Evolutionary conservation across 2,113 vertebrate genomes (phyloP), one percentile per base, ranked within the genome.

Genomic region (Nothocercus julius): DNA sequence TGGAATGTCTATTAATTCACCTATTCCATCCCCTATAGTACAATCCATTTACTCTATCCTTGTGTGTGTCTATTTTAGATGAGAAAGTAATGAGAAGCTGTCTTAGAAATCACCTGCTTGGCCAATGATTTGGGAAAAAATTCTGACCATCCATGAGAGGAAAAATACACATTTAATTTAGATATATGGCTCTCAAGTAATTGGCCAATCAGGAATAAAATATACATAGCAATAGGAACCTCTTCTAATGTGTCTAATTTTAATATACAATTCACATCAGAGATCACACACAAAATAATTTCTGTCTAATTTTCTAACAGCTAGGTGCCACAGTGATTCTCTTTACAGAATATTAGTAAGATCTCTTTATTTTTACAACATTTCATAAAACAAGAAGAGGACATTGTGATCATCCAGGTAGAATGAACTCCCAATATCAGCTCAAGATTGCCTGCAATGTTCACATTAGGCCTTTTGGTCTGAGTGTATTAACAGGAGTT

Each of bases 1-100:
- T 85, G 14, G 82, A 92, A 66, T 89, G 19, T 53, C 85, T 66
- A 78, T 83, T 94, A 94, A 90, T 96, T 83, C 64, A 95, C 24
- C 32, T 86, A 9, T 85, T 77, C 75, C 5, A 45, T 54, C 24
- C 10, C 8, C 27, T 82, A 47, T 18, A 38, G 44, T 51, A 73
- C 67, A 93, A 54, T 85, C 86, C 84, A 92, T 72, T 72, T 80
- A 62, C n/a, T 24, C 21, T 73, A 36, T 28, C 36, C 24, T 92
- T 73, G 82, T 0, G 0, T 59, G 27, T 61, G 12, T 70, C 36
- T 85, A 6, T 56, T 47, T 84, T 76, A 73, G 16, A 82, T 58
- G 36, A 89, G 64, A 72, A 92, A 87, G 14, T 59, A 92, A 89
- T 76, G 58, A 93, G 54, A 91, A 92, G 7, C 2, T 93, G 18